Conservation (phyloP, 2,113 vertebrate species). For the Psilopsiagon aymara region DNA sequence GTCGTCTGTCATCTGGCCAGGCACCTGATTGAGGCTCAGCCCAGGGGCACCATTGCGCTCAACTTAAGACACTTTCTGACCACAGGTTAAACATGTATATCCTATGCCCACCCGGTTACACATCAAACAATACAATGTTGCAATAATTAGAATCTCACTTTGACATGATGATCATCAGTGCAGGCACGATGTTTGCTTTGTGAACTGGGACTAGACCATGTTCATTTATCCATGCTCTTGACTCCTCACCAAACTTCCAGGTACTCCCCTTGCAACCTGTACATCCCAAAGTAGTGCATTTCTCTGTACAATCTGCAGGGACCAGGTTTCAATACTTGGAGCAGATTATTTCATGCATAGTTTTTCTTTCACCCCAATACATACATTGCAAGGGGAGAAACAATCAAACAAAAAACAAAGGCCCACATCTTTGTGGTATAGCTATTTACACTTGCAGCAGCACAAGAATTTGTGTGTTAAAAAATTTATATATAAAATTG, state of each 20-base stretch:
- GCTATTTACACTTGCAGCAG: constrained; percentile 35
- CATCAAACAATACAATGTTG: background rate
- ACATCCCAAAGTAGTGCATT: background rate
- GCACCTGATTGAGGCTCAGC: fast-evolving
- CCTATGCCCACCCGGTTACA: background rate
- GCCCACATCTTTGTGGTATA: background rate
- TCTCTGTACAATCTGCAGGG: background rate
- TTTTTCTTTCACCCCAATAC: background rate
- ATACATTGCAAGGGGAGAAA: background rate
- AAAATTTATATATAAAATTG: background rate
- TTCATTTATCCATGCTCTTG: fast-evolving
- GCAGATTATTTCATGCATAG: background rate
- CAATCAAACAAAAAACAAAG: background rate
- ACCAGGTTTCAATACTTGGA: background rate
- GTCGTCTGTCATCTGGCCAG: background rate
- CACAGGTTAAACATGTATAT: background rate
- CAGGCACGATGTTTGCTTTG: background rate
- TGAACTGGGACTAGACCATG: background rate
- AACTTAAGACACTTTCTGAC: background rate
- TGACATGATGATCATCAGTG: background rate
- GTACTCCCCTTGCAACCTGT: background rate
- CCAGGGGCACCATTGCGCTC: background rate
- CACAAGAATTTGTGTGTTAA: background rate
- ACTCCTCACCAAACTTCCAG: background rate
- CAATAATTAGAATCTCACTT: background rate